Base-by-base conservation (phyloP, 1,140 invertebrate species). In the Centruroides vittatus region DNA sequence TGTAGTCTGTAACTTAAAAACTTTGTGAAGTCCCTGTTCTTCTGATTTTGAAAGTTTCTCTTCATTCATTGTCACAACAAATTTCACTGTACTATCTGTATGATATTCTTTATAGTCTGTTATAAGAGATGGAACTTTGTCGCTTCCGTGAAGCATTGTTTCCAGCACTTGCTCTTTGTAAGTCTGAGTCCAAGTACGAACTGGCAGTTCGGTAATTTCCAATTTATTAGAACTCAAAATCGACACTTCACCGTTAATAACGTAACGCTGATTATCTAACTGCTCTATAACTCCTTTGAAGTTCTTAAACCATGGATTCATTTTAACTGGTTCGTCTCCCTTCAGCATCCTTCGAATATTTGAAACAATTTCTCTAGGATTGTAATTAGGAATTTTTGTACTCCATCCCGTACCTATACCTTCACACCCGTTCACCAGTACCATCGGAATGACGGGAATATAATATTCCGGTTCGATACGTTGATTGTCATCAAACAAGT, bases 91-190 rank as follows among this genome's bases (percentile, higher is more conserved):
- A 0, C 86, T 86, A 70, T 99, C 96, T 5, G 96, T 97, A 70
- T 93, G 87, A 71, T 98, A 98, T 73, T 99, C 95, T 68, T 88
- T 88, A 71, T 84, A 89, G 72, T 89, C 86, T 66, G 79, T 80
- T 60, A 97, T 87, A 1, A 87, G 57, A 0, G 88, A 74, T 62
- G 89, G 87, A 1, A 79, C 72, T 78, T 92, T 80, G 1, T 96
- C 95, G 9, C 78, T 83, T 34, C 90, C 90, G 65, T 85, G 80
- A 1, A 94, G 73, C 80, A 98, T 83, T 0, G 84, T 79, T 72
- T 97, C 94, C 13, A 99, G 74, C 9, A 80, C 77, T 55, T 69
- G 72, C 61, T 80, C 79, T 63, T 80, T 80, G 70, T 81, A 80
- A 51, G 66, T 68, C 63, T 81, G 78, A 8, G 79, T 80, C 79